Conservation (phyloP, 2,797 vertebrate species). For the Rachycentron canadum region DNA sequence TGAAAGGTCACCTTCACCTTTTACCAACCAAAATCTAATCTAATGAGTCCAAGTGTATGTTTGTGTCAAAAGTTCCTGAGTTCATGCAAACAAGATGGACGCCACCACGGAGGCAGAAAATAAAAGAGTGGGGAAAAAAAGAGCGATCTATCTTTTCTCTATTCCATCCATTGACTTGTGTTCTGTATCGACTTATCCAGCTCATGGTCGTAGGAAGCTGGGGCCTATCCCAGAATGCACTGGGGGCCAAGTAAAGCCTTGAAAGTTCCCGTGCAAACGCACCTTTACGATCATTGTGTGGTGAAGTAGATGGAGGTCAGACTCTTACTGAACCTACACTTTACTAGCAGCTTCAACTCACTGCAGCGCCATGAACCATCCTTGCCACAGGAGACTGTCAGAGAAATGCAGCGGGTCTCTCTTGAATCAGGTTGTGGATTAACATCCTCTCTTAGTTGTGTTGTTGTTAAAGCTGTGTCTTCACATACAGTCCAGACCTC, state of each 20-base stretch:
- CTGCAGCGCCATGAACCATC: no score
- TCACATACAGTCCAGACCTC: conserved; percentile 11
- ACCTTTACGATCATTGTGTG: not conserved
- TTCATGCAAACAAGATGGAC: not conserved
- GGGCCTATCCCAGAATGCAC: conserved; percentile 15
- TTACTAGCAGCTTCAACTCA: not conserved
- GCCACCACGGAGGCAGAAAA: not conserved
- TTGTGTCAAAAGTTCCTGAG: not conserved
- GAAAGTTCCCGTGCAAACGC: not conserved
- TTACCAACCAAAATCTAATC: not conserved
- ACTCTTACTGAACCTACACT: not conserved
- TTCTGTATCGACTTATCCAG: conserved; percentile 23
- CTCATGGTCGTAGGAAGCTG: not conserved
- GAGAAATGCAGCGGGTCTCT: no score
- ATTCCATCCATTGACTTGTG: conserved; percentile 28
- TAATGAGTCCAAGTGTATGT: not conserved
- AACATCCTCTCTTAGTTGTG: no score
- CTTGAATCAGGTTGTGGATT: no score
- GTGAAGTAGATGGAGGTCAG: not conserved
- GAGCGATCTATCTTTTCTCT: conserved; percentile 44
- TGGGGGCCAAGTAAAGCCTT: not conserved
- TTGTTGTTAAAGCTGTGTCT: not conserved
- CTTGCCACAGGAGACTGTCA: no score
- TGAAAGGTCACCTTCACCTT: not conserved
- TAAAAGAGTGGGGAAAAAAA: conserved; percentile 29